These are phyloP conservation scores for Nomada lathburiana DNA, from an alignment of 2,888 invertebrate species.

Conservation along the genomic window DNA sequence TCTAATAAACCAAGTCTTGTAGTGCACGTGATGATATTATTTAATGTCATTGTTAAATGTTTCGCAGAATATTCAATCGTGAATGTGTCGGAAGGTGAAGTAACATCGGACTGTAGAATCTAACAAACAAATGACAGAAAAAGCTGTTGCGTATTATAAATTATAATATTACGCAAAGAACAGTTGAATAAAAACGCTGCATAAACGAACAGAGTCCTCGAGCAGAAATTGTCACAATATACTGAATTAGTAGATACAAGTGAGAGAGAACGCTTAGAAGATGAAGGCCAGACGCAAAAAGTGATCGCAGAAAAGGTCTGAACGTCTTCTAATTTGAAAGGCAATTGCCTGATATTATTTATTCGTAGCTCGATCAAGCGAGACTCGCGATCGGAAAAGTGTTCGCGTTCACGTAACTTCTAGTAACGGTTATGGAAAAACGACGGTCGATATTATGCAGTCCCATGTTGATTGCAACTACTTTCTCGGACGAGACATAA, in stretches of 20 bases:
- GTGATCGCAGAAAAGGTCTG: conserved; percentile 33
- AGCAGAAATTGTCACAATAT: conserved; percentile 29
- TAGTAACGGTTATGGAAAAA: background rate
- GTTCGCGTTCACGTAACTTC: background rate
- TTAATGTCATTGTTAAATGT: no score
- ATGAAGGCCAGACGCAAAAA: conserved; percentile 28
- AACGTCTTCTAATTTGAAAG: conserved; percentile 59
- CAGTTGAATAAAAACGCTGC: conserved; percentile 10
- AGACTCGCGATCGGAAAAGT: background rate
- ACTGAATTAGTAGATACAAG: conserved; percentile 43
- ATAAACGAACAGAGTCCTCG: conserved; percentile 22
- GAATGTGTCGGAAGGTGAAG: no score
- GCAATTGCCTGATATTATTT: conserved; percentile 64
- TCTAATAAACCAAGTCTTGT: no score
- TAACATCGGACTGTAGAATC: no score
- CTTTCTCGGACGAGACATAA: background rate
- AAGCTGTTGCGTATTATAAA: background rate
- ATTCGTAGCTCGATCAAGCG: conserved; percentile 10
- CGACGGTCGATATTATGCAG: conserved; percentile 7
- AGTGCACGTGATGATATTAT: no score
- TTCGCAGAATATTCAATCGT: no score
- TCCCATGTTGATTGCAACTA: background rate
- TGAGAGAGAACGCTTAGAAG: conserved; percentile 31
- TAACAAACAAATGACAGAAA: background rate
- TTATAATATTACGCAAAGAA: background rate